A percentile compares a stretch with the other conserved stretches of the same genome.
Evolutionary conservation across 2,888 invertebrate genomes (phyloP).

Genomic region (Allacma fusca): DNA sequence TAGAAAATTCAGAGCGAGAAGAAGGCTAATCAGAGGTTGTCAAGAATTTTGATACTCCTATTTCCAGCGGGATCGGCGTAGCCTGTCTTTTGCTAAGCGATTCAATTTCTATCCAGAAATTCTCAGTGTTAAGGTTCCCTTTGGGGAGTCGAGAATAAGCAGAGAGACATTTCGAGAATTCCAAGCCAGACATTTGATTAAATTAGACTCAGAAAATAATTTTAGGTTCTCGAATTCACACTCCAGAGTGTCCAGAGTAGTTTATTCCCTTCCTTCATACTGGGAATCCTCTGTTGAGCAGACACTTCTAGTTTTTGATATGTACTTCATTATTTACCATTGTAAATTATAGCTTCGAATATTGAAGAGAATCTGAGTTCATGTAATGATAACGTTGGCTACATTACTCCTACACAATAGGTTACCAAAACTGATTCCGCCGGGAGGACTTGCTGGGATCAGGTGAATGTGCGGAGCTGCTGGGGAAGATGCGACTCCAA

Average conservation of each 20-base stretch:
- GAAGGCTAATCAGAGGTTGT: slow-evolving; percentile 23
- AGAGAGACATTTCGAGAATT: too few species aligned
- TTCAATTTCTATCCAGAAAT: neutral
- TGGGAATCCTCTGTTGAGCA: too few species aligned
- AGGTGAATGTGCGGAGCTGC: slow-evolving; percentile 73
- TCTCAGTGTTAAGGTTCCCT: neutral
- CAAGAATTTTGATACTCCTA: slow-evolving; percentile 14
- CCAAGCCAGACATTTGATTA: neutral
- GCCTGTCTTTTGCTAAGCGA: neutral
- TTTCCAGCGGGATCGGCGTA: neutral
- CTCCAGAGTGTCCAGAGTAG: too few species aligned
- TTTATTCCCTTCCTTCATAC: too few species aligned
- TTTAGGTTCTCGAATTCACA: slow-evolving; percentile 33
- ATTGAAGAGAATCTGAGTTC: too few species aligned
- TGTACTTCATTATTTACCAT: too few species aligned
- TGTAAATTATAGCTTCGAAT: too few species aligned
- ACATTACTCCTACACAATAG: slow-evolving; percentile 42
- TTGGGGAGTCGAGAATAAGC: neutral
- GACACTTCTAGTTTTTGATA: too few species aligned
- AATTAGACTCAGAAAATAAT: slow-evolving; percentile 5
- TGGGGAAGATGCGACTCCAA: slow-evolving; percentile 85
- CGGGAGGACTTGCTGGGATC: slow-evolving; percentile 78
- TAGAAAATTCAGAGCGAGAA: slow-evolving; percentile 5
- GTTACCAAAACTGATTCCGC: slow-evolving; percentile 69
- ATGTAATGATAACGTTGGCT: neutral